Evolutionary conservation across 2,888 invertebrate species (phyloP).

Genomic region (Gastrophysa polygoni): DNA sequence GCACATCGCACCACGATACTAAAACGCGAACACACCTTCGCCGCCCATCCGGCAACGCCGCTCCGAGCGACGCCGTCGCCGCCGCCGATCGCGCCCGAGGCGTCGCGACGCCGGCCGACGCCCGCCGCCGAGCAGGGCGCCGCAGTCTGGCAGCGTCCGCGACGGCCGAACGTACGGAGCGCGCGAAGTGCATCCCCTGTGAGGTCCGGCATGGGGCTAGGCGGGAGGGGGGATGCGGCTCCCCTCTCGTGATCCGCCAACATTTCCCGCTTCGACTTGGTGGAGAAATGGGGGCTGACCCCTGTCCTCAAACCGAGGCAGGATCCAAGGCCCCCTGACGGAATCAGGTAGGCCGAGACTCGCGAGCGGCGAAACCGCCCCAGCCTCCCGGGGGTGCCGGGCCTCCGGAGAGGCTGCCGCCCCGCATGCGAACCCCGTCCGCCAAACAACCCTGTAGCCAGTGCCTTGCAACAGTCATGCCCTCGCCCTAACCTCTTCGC

Average conservation of each 20-base stretch:
- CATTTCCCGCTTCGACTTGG: constrained; percentile 98
- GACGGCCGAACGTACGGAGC: constrained; percentile 55
- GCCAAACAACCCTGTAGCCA: no score
- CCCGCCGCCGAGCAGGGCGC: constrained; percentile 47
- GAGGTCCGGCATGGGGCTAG: constrained; percentile 65
- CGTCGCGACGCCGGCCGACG: constrained; percentile 36
- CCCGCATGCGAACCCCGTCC: constrained; percentile 14
- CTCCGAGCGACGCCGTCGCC: constrained; percentile 47
- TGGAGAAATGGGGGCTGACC: constrained; percentile 98
- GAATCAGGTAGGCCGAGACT: constrained; percentile 69
- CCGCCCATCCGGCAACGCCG: constrained; percentile 21
- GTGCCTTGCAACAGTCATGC: no score
- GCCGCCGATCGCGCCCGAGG: constrained; percentile 43
- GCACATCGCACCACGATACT: no score
- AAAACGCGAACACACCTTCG: no score
- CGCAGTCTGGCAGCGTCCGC: constrained; percentile 59
- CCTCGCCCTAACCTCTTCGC: no score
- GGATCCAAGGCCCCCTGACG: constrained; percentile 85
- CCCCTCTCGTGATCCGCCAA: constrained; percentile 76
- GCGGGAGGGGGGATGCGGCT: constrained; percentile 65
- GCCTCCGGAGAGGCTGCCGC: constrained; percentile 17
- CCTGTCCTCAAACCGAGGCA: constrained; percentile 96
- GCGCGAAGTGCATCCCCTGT: constrained; percentile 48
- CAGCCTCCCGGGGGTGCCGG: no score
- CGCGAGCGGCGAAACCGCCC: constrained; percentile 36